These are phyloP conservation scores for Caenorhabditis sinica DNA, from an alignment of 2,888 invertebrate species.

Conservation along the genomic window DNA sequence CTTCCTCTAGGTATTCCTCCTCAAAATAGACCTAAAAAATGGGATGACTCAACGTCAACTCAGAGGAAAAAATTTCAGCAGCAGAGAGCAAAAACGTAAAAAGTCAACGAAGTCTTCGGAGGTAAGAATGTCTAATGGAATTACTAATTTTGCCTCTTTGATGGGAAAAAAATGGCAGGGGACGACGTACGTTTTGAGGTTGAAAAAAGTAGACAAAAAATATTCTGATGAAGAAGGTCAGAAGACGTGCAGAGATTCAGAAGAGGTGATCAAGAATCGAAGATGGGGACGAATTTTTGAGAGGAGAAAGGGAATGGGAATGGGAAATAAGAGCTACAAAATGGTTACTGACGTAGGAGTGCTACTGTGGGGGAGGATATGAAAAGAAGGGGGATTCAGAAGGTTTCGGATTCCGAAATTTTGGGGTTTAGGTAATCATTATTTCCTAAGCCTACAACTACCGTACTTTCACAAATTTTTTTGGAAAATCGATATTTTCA, in stretches of 20 bases:
- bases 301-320: neutral
- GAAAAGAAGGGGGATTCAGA: neutral
- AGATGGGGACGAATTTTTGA: neutral
- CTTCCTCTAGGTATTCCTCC: neutral
- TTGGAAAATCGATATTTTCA: neutral
- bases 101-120: neutral
- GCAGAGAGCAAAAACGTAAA: neutral
- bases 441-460: no score
- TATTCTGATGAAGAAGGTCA: slow-evolving; percentile 9
- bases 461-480: no score
- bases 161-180: slow-evolving; percentile 3
- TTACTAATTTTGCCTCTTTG: slow-evolving; percentile 31
- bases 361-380: neutral
- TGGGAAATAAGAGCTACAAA: neutral
- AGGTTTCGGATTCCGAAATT: neutral
- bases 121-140: slow-evolving; percentile 52
- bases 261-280: slow-evolving; percentile 14
- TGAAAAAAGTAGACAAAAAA: neutral
- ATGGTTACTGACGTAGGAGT: neutral
- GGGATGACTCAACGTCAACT: neutral
- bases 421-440: neutral
- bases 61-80: neutral
- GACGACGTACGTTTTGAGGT: slow-evolving; percentile 1
- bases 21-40: no score
- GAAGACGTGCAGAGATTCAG: slow-evolving; percentile 19